phyloP scores from a whole-genome alignment of 2,113 vertebrate species.

The Okapia johnstoni region DNA sequence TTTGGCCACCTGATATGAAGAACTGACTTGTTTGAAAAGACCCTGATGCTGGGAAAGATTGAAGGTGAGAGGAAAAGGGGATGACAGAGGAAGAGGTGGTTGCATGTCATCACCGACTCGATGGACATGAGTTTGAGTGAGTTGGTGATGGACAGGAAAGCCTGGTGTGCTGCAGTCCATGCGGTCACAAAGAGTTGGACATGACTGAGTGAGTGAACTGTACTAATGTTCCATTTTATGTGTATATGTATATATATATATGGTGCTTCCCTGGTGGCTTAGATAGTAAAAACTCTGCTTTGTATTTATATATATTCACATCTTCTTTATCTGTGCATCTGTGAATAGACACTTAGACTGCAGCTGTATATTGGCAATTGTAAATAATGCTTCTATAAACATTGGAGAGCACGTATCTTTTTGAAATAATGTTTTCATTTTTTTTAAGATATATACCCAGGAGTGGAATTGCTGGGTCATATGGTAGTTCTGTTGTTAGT shows the following conservation, averaged over 20 bases:
- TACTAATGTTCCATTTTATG: background rate
- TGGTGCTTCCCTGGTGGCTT: background rate
- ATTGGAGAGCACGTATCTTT: background rate
- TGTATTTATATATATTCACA: background rate
- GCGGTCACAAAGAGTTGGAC: background rate
- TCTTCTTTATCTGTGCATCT: background rate
- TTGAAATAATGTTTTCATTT: background rate
- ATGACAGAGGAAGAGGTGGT: background rate
- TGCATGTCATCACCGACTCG: background rate
- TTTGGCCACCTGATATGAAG: background rate
- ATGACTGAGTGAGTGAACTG: background rate
- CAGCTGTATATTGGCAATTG: background rate
- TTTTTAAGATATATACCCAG: background rate
- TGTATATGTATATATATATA: background rate
- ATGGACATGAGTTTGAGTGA: background rate
- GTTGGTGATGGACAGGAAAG: background rate
- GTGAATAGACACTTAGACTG: background rate
- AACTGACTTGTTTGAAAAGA: background rate
- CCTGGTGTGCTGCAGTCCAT: rapidly evolving
- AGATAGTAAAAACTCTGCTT: background rate
- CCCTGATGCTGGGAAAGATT: background rate
- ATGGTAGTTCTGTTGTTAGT: background rate
- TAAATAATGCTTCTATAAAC: background rate
- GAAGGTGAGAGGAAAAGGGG: background rate
- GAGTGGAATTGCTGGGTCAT: background rate